Evolutionary conservation across 1,140 invertebrate genomes (phyloP), one percentile per base, ranked within the genome.

Genomic region (Cataglyphis hispanica): DNA sequence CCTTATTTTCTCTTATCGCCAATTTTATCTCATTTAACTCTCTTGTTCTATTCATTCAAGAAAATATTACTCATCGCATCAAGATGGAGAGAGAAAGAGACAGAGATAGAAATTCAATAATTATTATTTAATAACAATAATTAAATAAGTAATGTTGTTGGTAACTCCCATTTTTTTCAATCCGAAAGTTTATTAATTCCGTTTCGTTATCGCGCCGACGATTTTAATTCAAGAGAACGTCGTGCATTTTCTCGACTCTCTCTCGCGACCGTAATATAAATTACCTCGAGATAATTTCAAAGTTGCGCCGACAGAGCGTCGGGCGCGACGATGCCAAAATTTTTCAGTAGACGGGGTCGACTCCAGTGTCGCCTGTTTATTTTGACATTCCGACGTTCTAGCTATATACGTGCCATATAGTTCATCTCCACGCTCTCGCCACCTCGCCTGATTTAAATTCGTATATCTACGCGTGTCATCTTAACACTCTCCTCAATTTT

Each of bases 271-370:
- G 86, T 84, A 76, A 80, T 76, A 88, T 89, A 89, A 89, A 89
- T 89, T 89, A 89, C 77, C 83, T 50, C 61, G 58, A 22, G 87
- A 84, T 89, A 89, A 89, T 89, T 88, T 88, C 87, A 86, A 89
- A 88, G 83, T 63, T 66, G 75, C 27, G 81, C 66, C 74, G 87
- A 70, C 63, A 70, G 46, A 50, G 72, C 8, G 63, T 22, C 40
- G 69, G 31, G 37, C 25, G 58, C 46, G 34, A 53, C 67, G 56
- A 27, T 40, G 67, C 46, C 56, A 61, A 67, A 64, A 56, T 80
- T 80, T 80, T 80, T 80, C 63, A 37, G 63, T 80, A 56, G 63
- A 78, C 61, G 40, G 46, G 34, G 50, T 70, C 78, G 40, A 72
- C 64, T 81, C 50, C 50, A 56, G 19, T 43, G 66, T 16, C 66